Base-by-base conservation (phyloP, 2,888 invertebrate genomes). In the Sphaerophoria rueppellii region DNA sequence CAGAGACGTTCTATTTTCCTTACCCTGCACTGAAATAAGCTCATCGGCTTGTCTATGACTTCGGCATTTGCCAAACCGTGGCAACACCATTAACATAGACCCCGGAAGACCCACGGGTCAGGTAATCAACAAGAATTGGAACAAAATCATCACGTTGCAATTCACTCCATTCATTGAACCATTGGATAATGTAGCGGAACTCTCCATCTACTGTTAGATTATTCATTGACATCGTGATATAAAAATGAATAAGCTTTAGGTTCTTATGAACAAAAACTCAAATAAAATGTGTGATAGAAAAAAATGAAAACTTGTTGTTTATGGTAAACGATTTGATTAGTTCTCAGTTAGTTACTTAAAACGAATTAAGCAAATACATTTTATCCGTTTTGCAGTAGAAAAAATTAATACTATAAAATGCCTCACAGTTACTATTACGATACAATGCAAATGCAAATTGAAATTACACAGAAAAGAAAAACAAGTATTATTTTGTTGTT, bases 161-260 rank as follows among this genome's bases (percentile, higher is more conserved):
- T 89, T 97, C 97, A 90, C 97, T 97, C 94, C 96, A 97, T 92
- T 97, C 97, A 89, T 94, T 94, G 89, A 97, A 97, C 97, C 97
- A 97, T 90, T 96, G 95, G 76, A 96, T 93, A 87, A 97, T 93
- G 90, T 97, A 97, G 73, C 96, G 93, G 88, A 97, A 93, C 91
- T 97, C 97, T 4, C 95, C 95, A 89, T 95, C 95, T 46, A 94
- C 92, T 4, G 94, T 93, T 88, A 94, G 90, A 72, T 93, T 94
- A 85, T 93, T 92, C 78, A 92, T 92, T 43, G 94, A 93, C 94
- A 94, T 94, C n/a, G 46, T 72, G 11, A 2, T 24, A 40, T 2
- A 58, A 6, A 40, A 4, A 24, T 50, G 6, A 55, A 6, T 55
- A 24, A 2, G 24, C 24, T 24, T 24, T 24, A 24, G 24, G 24